Evolutionary conservation across 1,140 invertebrate species (phyloP), one percentile per base, ranked within the genome.

Genomic region (Cydia pomonella): DNA sequence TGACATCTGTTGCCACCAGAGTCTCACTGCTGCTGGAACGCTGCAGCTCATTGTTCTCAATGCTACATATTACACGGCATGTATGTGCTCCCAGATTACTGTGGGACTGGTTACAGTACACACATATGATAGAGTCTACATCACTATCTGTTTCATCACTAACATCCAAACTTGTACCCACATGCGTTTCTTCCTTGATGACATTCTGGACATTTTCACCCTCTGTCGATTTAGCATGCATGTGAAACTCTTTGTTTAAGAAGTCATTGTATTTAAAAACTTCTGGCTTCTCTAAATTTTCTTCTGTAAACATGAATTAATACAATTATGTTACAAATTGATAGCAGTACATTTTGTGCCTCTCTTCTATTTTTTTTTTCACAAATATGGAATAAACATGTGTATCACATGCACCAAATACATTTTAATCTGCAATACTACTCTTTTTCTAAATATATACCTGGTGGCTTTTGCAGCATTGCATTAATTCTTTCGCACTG

Each of bases 401-500:
- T 38, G 9, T 10, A 1, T 9, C 9, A 38, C 33, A 38, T 7
- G 16, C 16, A 47, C 13, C 13, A 41, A 7, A 41, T 3, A 41
- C 12, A 41, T 10, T 1, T 41, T 12, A 41, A 10, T 3, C 1
- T 41, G 12, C 6, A 41, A 41, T 41, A 41, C 50, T n/a, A 53
- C 50, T 38, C 33, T 47, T n/a, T 21, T 21, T 18, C 4, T 9
- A 59, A 59, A 59, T 59, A 10, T 21, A 76, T 80, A 91, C 91
- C 94, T 74, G 94, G 93, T 82, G 84, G 93, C 78, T 95, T 93
- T 78, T 93, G 85, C 5, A 96, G 80, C 16, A 94, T 81, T 63
- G 78, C 91, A 82, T 95, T 94, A 16, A 94, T 94, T 80, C 95
- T 93, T 86, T 95, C 95, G 78, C 95, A 95, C 85, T 95, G 94